A percentile compares a stretch with the other conserved stretches of the same genome.
Conservation (phyloP, 2,113 vertebrate species). For the Sphyrna mokarran region DNA sequence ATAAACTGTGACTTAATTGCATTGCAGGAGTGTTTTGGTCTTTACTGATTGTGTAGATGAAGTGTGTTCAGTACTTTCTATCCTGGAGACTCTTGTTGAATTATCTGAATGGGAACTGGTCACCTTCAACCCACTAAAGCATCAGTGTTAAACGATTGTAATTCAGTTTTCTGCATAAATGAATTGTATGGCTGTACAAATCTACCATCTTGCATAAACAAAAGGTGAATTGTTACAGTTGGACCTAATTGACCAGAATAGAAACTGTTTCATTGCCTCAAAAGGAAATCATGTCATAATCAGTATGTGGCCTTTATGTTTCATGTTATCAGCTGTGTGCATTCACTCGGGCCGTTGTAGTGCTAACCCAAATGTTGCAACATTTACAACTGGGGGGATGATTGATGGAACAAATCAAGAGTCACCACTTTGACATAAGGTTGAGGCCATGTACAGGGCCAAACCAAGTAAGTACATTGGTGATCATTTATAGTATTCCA, state of each 20-base stretch:
- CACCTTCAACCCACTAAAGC: background rate
- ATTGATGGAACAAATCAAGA: background rate
- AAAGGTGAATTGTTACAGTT: background rate
- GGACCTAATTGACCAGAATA: background rate
- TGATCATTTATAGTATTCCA: too few relatives aligned
- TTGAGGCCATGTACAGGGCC: too few relatives aligned
- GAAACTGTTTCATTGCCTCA: conserved; percentile 49
- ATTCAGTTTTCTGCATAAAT: background rate
- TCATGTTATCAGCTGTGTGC: too few relatives aligned
- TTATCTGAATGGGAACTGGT: background rate
- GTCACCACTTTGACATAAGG: too few relatives aligned
- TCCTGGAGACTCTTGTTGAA: background rate
- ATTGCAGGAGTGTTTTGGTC: background rate
- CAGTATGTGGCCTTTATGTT: background rate
- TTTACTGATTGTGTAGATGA: too few relatives aligned
- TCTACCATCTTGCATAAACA: background rate
- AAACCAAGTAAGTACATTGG: too few relatives aligned
- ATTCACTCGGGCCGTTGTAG: too few relatives aligned
- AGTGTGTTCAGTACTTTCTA: background rate
- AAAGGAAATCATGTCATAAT: conserved; percentile 50
- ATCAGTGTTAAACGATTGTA: background rate
- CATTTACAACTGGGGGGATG: background rate
- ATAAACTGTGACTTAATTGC: conserved; percentile 45
- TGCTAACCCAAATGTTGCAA: background rate
- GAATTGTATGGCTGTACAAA: background rate